Conservation (phyloP, 2,797 vertebrate genomes). For the Momotus momota region DNA sequence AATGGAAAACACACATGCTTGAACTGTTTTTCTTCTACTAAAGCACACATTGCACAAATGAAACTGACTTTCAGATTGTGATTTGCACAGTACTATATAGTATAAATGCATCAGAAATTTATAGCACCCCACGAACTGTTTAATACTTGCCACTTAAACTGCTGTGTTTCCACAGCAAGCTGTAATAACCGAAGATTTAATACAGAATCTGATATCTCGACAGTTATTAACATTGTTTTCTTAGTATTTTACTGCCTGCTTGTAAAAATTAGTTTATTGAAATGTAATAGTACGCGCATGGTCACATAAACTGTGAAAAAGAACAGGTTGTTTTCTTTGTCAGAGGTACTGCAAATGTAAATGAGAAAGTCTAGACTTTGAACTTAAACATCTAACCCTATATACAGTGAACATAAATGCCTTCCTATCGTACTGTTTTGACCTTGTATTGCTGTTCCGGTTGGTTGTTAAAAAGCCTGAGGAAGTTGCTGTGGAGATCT, state of each 20-base stretch:
- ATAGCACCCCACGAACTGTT: neutral
- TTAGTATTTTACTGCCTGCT: constrained; percentile 34
- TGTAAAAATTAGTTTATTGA: constrained; percentile 68
- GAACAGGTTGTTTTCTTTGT: neutral
- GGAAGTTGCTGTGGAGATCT: neutral
- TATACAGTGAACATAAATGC: neutral
- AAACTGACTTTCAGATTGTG: constrained; percentile 52
- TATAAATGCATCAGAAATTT: constrained; percentile 63
- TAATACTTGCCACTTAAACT: constrained; percentile 47
- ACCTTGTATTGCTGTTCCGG: neutral
- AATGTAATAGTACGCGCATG: constrained; percentile 3
- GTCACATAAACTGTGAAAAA: constrained; percentile 34
- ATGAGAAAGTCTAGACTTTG: neutral
- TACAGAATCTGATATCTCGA: constrained; percentile 27
- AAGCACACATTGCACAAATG: constrained; percentile 21
- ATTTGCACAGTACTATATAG: constrained; percentile 44
- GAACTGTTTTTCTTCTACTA: constrained; percentile 54
- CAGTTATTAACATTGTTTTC: constrained; percentile 68
- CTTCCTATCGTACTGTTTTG: neutral
- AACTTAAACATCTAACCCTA: neutral
- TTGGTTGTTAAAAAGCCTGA: neutral
- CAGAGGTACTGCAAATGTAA: neutral
- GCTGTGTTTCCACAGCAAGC: constrained; percentile 45
- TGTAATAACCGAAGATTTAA: constrained; percentile 62
- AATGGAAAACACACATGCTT: constrained; percentile 21